These are phyloP conservation scores for Leucophenga maculata DNA, from an alignment of 2,888 invertebrate species.

Conservation along the genomic window DNA sequence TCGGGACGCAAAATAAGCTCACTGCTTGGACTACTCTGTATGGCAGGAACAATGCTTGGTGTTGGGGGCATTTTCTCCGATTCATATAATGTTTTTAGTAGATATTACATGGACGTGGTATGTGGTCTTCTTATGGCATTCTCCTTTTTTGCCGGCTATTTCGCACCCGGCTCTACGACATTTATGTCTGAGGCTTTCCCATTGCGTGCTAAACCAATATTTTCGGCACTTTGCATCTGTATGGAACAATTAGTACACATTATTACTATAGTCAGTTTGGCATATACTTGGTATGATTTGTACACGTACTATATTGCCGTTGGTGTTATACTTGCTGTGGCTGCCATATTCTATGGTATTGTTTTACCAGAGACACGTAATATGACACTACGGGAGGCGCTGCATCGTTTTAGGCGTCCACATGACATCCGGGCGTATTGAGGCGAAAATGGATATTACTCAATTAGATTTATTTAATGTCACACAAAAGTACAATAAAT, in stretches of 20 bases:
- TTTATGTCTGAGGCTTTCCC: neutral
- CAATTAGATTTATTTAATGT: no score
- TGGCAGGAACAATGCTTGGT: constrained; percentile 37
- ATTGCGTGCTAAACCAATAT: neutral
- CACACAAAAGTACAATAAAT: no score
- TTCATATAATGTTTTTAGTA: constrained; percentile 15
- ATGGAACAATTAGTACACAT: neutral
- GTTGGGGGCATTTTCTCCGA: constrained; percentile 33
- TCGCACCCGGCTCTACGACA: neutral
- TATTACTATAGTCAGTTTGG: neutral
- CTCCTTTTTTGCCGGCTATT: neutral
- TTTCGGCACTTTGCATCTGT: neutral
- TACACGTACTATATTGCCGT: neutral
- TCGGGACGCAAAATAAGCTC: constrained; percentile 39
- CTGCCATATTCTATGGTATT: neutral
- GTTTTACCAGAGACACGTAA: constrained; percentile 37
- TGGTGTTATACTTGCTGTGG: neutral
- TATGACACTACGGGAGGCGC: constrained; percentile 30
- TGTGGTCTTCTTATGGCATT: neutral
- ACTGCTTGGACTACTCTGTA: constrained; percentile 32
- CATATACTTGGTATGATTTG: neutral
- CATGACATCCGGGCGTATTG: constrained; percentile 42
- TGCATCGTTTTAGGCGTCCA: constrained; percentile 30
- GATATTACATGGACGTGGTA: neutral
- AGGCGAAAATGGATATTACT: neutral